Evolutionary conservation across 2,888 invertebrate species (phyloP).

Genomic region (Apamea anceps): DNA sequence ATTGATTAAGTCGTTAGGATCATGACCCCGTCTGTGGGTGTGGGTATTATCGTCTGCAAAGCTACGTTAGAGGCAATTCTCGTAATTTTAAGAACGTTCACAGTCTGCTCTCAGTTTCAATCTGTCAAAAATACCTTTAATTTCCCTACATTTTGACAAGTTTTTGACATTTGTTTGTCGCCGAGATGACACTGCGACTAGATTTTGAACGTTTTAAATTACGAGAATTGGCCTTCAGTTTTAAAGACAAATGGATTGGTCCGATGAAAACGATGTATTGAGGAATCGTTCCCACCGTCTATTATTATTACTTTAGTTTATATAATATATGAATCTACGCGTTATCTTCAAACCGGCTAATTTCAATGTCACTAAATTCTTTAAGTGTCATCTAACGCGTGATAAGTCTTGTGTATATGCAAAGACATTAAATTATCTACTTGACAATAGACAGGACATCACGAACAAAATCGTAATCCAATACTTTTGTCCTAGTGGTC

Average conservation of each 20-base stretch:
- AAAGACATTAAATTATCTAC: too few species aligned
- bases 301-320: slow-evolving; percentile 1
- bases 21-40: slow-evolving; percentile 26
- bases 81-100: too few species aligned
- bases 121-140: too few species aligned
- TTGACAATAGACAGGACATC: too few species aligned
- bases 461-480: too few species aligned
- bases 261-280: slow-evolving; percentile 2
- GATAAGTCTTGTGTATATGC: slow-evolving; percentile 25
- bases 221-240: neutral
- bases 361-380: slow-evolving; percentile 40
- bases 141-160: too few species aligned
- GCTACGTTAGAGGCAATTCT: neutral
- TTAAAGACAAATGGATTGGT: slow-evolving; percentile 36
- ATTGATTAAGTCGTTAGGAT: slow-evolving; percentile 2
- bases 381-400: slow-evolving; percentile 16
- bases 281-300: slow-evolving; percentile 12
- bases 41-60: slow-evolving; percentile 21
- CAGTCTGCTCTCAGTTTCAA: too few species aligned
- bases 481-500: too few species aligned
- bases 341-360: slow-evolving; percentile 10
- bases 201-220: too few species aligned
- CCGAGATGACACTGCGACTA: too few species aligned
- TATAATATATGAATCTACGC: slow-evolving; percentile 14
- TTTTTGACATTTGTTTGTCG: too few species aligned